Evolutionary conservation across 2,888 invertebrate species (phyloP).

Genomic region (Bombyx huttoni): DNA sequence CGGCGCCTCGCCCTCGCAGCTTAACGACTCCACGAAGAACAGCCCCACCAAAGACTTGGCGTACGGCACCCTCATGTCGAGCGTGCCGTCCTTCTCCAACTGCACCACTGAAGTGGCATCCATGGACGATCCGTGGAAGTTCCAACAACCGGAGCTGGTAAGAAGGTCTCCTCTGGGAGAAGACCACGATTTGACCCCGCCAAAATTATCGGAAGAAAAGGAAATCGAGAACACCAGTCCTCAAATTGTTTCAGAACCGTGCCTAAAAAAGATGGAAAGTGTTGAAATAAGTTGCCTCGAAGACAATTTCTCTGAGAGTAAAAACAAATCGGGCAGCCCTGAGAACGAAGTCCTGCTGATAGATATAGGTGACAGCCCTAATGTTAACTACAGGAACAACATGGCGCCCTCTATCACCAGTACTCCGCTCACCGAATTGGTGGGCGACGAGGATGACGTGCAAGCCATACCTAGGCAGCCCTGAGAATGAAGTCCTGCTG

Average conservation of each 20-base stretch:
- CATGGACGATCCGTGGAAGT: constrained; percentile 42
- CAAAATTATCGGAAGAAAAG: constrained; percentile 18
- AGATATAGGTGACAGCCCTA: constrained; percentile 29
- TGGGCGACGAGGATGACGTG: constrained; percentile 14
- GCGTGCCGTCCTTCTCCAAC: constrained; percentile 49
- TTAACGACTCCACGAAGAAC: constrained; percentile 46
- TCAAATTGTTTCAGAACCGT: constrained; percentile 24
- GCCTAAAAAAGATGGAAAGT: constrained; percentile 50
- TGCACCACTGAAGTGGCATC: constrained; percentile 48
- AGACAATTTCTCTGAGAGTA: constrained; percentile 27
- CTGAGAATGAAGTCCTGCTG: constrained; percentile 14
- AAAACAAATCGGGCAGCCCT: constrained; percentile 17
- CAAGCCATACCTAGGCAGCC: constrained; percentile 25
- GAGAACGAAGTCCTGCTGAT: constrained; percentile 15
- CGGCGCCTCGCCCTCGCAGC: constrained; percentile 35
- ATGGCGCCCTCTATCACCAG: constrained; percentile 50
- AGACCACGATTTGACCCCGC: constrained; percentile 28
- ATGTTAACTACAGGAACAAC: constrained; percentile 28
- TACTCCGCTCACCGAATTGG: constrained; percentile 34
- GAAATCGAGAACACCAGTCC: constrained; percentile 24
- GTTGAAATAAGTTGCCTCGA: constrained; percentile 47
- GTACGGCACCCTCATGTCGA: constrained; percentile 50
- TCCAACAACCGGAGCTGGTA: constrained; percentile 47
- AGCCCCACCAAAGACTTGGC: constrained; percentile 53
- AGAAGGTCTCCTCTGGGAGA: constrained; percentile 39